Percentiles rank a stretch among this genome's conserved stretches.
Evolutionary conservation across 2,113 vertebrate genomes (phyloP).

Genomic region (Saguinus imperator): DNA sequence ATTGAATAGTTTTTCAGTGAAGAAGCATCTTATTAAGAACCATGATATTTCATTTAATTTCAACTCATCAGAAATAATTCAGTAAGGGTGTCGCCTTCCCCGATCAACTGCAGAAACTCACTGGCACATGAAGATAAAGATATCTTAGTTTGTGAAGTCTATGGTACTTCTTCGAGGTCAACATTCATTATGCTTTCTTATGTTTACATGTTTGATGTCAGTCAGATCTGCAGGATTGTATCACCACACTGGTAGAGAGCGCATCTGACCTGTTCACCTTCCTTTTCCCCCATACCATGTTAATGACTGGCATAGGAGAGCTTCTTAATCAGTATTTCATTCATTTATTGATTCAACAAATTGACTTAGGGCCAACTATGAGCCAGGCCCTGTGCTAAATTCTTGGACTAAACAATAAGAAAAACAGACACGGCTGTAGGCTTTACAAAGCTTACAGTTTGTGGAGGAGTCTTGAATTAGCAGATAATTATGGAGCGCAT

Average conservation of each 20-base stretch:
- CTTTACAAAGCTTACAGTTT: neutral
- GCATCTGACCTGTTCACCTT: neutral
- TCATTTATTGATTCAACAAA: neutral
- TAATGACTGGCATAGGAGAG: neutral
- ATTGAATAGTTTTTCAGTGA: conserved; percentile 13
- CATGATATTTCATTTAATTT: conserved; percentile 47
- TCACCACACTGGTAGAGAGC: neutral
- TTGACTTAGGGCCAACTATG: accelerated
- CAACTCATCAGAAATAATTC: conserved; percentile 33
- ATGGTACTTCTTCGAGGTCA: neutral
- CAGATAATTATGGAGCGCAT: neutral
- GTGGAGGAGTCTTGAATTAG: neutral
- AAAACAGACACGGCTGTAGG: neutral
- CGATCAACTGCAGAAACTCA: neutral
- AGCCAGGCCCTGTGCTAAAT: neutral
- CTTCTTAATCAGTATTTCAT: neutral
- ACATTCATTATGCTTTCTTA: neutral
- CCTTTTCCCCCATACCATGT: neutral
- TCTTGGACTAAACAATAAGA: neutral
- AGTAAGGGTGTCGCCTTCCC: neutral
- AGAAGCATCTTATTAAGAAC: conserved; percentile 55
- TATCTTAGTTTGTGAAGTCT: neutral
- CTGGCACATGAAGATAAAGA: neutral
- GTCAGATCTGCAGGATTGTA: neutral
- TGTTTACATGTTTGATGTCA: neutral